Evolutionary conservation across 2,113 vertebrate genomes (phyloP).

Genomic region (Epinephelus fuscoguttatus): DNA sequence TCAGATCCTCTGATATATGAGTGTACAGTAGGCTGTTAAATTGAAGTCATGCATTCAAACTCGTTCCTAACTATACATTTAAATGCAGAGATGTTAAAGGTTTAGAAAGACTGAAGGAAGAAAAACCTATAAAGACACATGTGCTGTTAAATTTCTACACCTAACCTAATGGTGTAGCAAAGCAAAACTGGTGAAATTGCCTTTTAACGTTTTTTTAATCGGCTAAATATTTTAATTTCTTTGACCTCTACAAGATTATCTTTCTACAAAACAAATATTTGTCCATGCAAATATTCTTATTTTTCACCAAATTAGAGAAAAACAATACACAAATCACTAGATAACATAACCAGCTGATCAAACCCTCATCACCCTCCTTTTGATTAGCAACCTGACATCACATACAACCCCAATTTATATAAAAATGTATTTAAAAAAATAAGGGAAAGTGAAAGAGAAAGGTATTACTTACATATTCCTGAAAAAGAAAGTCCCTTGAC

Average conservation of each 20-base stretch:
- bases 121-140: background rate
- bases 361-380: background rate
- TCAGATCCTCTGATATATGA: background rate
- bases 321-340: background rate
- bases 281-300: background rate
- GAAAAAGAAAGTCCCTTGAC: constrained; percentile 41
- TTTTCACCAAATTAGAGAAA: background rate
- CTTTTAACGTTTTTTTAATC: too few species aligned
- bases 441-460: background rate
- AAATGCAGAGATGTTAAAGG: background rate
- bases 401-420: background rate
- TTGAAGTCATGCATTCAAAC: background rate
- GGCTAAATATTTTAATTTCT: background rate
- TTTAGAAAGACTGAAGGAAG: background rate
- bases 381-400: background rate
- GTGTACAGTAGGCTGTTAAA: background rate
- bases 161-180: background rate
- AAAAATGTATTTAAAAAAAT: background rate
- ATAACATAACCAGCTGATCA: background rate
- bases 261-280: background rate
- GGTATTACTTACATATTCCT: constrained; percentile 81
- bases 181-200: background rate
- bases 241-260: background rate
- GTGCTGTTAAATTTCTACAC: background rate
- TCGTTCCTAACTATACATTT: background rate